phyloP scores from a whole-genome alignment of 2,888 invertebrate genomes.

The Anarsia innoxiella region DNA sequence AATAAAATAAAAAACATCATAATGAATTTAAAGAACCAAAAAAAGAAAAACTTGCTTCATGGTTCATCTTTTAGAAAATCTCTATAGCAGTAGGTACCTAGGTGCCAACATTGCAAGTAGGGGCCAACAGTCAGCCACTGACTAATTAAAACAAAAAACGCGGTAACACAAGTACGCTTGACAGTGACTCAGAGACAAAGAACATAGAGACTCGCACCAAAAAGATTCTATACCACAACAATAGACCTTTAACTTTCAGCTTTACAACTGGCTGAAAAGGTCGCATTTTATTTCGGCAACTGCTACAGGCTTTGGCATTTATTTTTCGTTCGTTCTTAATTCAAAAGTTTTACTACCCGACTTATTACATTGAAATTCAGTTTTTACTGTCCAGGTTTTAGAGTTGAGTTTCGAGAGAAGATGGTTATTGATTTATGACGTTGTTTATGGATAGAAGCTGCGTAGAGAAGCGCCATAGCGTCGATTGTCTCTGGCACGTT shows the following conservation, averaged over 20 bases:
- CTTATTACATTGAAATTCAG: no score
- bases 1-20: no score
- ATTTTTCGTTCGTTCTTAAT: conserved; percentile 36
- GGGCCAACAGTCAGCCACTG: conserved; percentile 28
- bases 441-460: conserved; percentile 38
- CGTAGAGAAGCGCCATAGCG: conserved; percentile 71
- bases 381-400: no score
- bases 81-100: no score
- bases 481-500: conserved; percentile 73
- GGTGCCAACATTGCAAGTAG: no score
- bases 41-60: no score
- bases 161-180: conserved; percentile 73
- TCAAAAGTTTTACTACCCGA: conserved; percentile 16
- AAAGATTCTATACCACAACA: conserved; percentile 44
- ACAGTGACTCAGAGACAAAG: conserved; percentile 73
- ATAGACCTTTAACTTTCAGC: conserved; percentile 10
- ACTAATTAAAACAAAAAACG: conserved; percentile 75
- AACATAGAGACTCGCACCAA: conserved; percentile 43
- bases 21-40: no score
- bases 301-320: conserved; percentile 48
- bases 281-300: conserved; percentile 31
- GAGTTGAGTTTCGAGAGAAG: no score
- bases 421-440: conserved; percentile 27
- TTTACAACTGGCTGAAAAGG: conserved; percentile 24
- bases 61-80: no score